Percentiles rank a stretch among this genome's conserved stretches.
These are phyloP conservation scores for Callosobruchus maculatus DNA, from an alignment of 2,888 invertebrate genomes.

Conservation along the genomic window DNA sequence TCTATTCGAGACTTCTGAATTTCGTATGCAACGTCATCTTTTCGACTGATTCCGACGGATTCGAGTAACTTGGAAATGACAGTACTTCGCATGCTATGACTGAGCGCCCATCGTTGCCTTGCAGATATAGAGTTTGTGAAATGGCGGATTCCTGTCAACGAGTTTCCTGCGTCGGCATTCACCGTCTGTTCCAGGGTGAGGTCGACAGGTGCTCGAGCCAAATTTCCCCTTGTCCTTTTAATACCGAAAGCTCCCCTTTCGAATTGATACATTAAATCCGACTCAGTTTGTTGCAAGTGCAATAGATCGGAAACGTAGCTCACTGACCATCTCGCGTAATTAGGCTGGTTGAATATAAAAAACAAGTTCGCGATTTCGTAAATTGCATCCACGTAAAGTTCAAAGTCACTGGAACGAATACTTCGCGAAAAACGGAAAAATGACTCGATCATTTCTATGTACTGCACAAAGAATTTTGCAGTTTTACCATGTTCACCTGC, in stretches of 20 bases:
- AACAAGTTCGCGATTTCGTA: too few relatives aligned
- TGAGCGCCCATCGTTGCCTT: conserved; percentile 12
- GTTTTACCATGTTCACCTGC: too few relatives aligned
- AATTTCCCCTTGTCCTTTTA: neutral
- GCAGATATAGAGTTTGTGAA: conserved; percentile 4
- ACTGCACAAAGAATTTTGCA: too few relatives aligned
- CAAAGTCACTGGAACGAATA: too few relatives aligned
- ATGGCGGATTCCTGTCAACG: conserved; percentile 6
- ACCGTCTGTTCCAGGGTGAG: conserved; percentile 28
- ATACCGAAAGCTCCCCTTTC: neutral
- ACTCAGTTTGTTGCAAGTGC: neutral
- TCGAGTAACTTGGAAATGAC: conserved; percentile 1
- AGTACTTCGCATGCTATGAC: conserved; percentile 6
- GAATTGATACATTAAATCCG: neutral
- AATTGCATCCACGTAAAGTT: too few relatives aligned
- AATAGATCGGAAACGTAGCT: neutral
- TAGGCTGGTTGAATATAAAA: neutral
- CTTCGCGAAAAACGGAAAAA: too few relatives aligned
- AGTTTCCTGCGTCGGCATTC: conserved; percentile 21
- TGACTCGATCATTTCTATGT: too few relatives aligned
- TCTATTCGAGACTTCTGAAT: too few relatives aligned
- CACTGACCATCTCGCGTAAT: neutral
- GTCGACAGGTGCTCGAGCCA: neutral
- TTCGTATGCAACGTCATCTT: too few relatives aligned
- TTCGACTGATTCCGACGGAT: too few relatives aligned